Evolutionary conservation across 2,113 vertebrate genomes (phyloP).

Genomic region (Lota lota): DNA sequence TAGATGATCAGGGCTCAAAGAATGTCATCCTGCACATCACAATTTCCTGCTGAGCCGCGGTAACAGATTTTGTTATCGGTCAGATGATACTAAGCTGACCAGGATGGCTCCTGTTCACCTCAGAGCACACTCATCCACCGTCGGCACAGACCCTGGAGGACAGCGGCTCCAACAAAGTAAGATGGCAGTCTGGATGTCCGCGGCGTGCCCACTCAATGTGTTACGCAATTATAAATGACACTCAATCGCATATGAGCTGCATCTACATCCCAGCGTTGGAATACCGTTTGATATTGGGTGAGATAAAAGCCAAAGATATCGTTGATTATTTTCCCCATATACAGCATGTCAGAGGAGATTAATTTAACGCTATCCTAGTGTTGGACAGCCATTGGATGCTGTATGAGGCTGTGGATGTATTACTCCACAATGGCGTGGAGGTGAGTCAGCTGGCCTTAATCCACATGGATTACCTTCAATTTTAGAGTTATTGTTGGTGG

Average conservation of each 20-base stretch:
- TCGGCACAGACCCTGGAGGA: neutral
- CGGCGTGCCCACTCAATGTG: slow-evolving; percentile 59
- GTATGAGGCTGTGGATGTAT: too few species aligned
- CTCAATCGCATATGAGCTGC: slow-evolving; percentile 57
- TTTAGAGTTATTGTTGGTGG: too few species aligned
- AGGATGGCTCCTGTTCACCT: neutral
- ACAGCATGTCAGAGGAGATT: too few species aligned
- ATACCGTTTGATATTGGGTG: slow-evolving; percentile 28
- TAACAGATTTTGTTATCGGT: slow-evolving; percentile 26
- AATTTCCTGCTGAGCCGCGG: neutral
- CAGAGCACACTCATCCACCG: slow-evolving; percentile 37
- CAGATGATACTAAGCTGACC: slow-evolving; percentile 53
- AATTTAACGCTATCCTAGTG: too few species aligned
- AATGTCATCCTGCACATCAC: neutral
- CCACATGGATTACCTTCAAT: too few species aligned
- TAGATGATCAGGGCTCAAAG: neutral
- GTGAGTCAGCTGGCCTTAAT: too few species aligned
- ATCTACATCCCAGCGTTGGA: slow-evolving; percentile 31
- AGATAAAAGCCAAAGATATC: neutral
- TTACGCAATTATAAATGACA: slow-evolving; percentile 68
- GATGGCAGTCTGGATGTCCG: slow-evolving; percentile 54
- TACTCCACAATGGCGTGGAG: too few species aligned
- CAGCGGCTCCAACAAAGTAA: slow-evolving; percentile 51
- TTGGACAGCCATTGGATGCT: too few species aligned
- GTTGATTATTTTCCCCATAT: too few species aligned